These are phyloP conservation scores for Kobus ellipsiprymnus DNA, from an alignment of 2,113 vertebrate species.

Conservation along the genomic window DNA sequence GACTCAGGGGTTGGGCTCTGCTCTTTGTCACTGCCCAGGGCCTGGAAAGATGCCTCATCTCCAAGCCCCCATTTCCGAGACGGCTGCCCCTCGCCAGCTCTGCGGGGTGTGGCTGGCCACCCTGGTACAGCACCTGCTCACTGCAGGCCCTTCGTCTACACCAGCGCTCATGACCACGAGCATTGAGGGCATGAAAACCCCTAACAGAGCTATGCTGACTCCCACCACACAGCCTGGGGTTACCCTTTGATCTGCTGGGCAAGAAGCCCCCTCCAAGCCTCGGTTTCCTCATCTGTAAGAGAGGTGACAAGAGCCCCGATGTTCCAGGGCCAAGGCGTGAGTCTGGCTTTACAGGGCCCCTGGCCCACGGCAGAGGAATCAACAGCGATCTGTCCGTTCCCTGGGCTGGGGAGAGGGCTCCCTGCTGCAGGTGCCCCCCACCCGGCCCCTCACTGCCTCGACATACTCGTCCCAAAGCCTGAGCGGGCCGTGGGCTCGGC, in stretches of 20 bases:
- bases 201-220: not conserved
- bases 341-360: not conserved
- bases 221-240: not conserved
- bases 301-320: fast-evolving
- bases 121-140: not conserved
- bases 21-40: not conserved
- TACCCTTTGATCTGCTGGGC: not conserved
- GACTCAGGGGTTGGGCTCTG: not conserved
- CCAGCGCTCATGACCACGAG: not conserved
- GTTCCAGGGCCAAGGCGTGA: fast-evolving
- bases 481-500: not conserved
- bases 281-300: not conserved
- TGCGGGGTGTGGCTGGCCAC: fast-evolving
- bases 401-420: not conserved
- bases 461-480: not conserved
- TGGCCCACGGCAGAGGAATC: not conserved
- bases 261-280: not conserved
- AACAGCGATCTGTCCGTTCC: fast-evolving
- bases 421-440: not conserved
- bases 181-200: not conserved
- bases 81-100: not conserved
- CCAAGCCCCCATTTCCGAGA: not conserved
- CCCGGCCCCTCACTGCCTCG: not conserved
- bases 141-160: not conserved
- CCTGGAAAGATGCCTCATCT: not conserved